phyloP scores from a whole-genome alignment of 2,113 vertebrate genomes.

The Odontesthes bonariensis region DNA sequence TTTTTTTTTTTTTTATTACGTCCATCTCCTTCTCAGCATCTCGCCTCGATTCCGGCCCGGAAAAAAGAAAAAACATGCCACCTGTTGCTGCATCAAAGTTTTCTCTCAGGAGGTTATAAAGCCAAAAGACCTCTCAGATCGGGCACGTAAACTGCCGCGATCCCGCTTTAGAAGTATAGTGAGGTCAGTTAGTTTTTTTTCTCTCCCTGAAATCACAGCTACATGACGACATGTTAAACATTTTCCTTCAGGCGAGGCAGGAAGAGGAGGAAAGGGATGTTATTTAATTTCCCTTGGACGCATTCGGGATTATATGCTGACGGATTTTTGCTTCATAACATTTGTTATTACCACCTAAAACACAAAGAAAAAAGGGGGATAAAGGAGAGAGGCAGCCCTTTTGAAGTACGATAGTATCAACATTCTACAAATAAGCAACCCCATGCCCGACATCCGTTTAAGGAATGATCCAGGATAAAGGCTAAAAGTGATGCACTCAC shows the following conservation, averaged over 20 bases:
- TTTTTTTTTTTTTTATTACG: constrained; percentile 37
- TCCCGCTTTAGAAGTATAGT: constrained; percentile 2
- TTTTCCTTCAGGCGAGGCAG: constrained; percentile 67
- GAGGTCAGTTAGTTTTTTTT: constrained; percentile 14
- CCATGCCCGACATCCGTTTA: background rate
- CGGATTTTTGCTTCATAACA: constrained; percentile 4
- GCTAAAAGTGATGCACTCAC: constrained; percentile 64
- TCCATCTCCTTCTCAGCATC: constrained; percentile 64
- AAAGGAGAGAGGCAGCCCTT: background rate
- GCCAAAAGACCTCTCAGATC: constrained; percentile 22
- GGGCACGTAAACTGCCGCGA: constrained; percentile 10
- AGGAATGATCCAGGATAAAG: background rate
- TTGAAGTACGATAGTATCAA: background rate
- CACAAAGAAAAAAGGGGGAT: background rate
- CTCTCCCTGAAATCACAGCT: constrained; percentile 50
- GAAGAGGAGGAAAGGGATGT: constrained; percentile 54
- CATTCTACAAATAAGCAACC: background rate
- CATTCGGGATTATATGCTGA: background rate
- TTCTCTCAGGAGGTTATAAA: constrained; percentile 63
- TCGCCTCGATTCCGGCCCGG: constrained; percentile 67
- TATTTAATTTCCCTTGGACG: constrained; percentile 34
- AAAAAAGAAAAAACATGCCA: constrained; percentile 75
- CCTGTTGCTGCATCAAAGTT: constrained; percentile 87
- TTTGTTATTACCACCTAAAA: constrained; percentile 17
- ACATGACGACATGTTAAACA: constrained; percentile 74